Evolutionary conservation across 1,140 invertebrate species (phyloP).

Genomic region (Kradibia gibbosae): DNA sequence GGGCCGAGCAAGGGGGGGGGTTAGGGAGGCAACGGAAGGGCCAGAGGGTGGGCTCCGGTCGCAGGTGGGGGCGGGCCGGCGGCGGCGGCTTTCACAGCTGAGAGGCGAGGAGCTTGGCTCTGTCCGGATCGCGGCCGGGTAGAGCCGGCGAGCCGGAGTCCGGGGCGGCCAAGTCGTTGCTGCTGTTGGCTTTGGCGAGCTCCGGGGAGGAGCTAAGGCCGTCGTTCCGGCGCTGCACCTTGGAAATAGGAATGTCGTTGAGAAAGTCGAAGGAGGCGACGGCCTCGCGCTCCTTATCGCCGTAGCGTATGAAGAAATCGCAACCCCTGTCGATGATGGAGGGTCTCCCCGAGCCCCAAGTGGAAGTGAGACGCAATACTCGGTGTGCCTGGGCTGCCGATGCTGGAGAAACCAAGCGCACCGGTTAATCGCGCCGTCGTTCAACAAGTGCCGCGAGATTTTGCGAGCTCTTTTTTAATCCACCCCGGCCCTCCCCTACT

Average conservation of each 20-base stretch:
- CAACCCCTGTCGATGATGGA: constrained; percentile 81
- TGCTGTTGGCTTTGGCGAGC: background rate
- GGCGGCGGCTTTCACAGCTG: too few relatives aligned
- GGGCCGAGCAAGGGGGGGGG: too few relatives aligned
- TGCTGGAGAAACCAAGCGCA: constrained; percentile 72
- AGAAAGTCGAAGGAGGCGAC: constrained; percentile 86
- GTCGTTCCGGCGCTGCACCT: constrained; percentile 67
- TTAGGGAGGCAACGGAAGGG: too few relatives aligned
- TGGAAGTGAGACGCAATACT: constrained; percentile 72
- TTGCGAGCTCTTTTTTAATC: background rate
- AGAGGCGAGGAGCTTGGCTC: too few relatives aligned
- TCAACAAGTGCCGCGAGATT: background rate
- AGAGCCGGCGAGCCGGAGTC: too few relatives aligned
- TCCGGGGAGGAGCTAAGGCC: constrained; percentile 47
- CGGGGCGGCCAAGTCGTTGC: too few relatives aligned
- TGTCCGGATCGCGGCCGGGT: too few relatives aligned
- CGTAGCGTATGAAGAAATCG: constrained; percentile 84
- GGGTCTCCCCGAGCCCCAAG: constrained; percentile 72
- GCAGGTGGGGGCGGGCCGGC: too few relatives aligned
- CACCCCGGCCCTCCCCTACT: too few relatives aligned
- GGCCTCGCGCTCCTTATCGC: constrained; percentile 83
- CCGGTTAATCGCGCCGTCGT: constrained; percentile 59
- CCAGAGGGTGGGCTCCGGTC: too few relatives aligned
- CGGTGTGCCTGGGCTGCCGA: constrained; percentile 76
- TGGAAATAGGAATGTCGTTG: constrained; percentile 75